Evolutionary conservation across 1,140 invertebrate genomes (phyloP), one percentile per base, ranked within the genome.

Genomic region (Drosophila miranda): DNA sequence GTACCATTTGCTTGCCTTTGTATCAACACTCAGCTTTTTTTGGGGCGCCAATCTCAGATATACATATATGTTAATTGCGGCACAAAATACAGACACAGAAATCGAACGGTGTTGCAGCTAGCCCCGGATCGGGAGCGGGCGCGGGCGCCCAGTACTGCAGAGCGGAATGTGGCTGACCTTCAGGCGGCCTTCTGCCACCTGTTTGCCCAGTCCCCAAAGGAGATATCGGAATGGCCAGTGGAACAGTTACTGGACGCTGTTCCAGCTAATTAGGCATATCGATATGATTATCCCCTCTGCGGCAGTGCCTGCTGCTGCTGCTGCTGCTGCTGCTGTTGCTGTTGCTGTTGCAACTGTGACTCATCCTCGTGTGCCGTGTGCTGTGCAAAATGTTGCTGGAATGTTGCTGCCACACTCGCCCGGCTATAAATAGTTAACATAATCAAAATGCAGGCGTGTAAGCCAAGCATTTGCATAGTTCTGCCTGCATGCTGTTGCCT

Each of bases 381-480:
- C 41, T 21, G 52, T 2, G 23, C 16, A 48, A 75, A 78, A 83
- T 83, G 64, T 56, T 55, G 75, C 70, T 60, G 60, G 44, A 38
- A 38, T 45, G 50, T 46, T 54, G 44, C 46, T 48, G 64, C 66
- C 62, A 63, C 64, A 60, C 52, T 38, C 66, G 71, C 60, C 52
- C 56, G 69, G 71, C 72, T 84, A 84, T 84, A 84, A 84, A 84
- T 84, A 84, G 80, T 79, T 84, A 84, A 69, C 80, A 63, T 84
- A 84, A 84, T 84, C 80, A 84, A 84, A 84, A 84, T 84, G 75
- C 80, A 84, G 72, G 80, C 80, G 80, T 72, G 79, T 84, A 84
- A 80, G 80, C 72, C 75, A 84, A 64, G 62, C 72, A 79, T 73
- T 82, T 82, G 80, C 80, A 84, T 84, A 84, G 80, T 83, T 79